These are phyloP conservation scores for Hydropsyche betteni DNA, from an alignment of 2,888 invertebrate species.

Conservation along the genomic window DNA sequence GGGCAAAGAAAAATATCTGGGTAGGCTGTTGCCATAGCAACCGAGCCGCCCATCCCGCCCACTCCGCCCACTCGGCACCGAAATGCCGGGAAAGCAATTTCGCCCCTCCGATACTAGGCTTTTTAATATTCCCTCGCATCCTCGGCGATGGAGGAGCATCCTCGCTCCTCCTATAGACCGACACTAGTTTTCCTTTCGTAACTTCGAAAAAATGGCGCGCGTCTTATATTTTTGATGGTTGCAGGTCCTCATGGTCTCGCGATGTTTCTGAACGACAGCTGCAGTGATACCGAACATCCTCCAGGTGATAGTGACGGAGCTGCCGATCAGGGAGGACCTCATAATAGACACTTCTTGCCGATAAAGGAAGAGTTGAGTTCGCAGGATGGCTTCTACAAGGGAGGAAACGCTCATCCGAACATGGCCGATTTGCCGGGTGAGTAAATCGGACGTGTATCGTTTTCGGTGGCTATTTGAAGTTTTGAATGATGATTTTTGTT, in stretches of 20 bases:
- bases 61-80: background rate
- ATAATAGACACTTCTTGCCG: constrained; percentile 55
- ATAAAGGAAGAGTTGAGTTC: constrained; percentile 62
- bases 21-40: constrained; percentile 8
- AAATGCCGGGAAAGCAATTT: constrained; percentile 20
- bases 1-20: constrained; percentile 1
- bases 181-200: too few species aligned
- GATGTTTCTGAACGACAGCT: constrained; percentile 63
- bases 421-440: constrained; percentile 45
- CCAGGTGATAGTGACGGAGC: constrained; percentile 53
- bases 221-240: constrained; percentile 17
- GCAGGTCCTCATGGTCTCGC: constrained; percentile 60
- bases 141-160: background rate
- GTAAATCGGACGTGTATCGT: background rate
- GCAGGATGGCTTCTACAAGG: constrained; percentile 54
- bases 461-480: background rate
- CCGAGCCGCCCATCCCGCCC: background rate
- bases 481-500: background rate
- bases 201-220: background rate
- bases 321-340: constrained; percentile 41
- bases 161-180: background rate
- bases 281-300: constrained; percentile 60
- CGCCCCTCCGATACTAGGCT: constrained; percentile 2
- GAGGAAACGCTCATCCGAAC: constrained; percentile 29
- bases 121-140: constrained; percentile 22